Base-by-base conservation (phyloP, 2,797 vertebrate species). In the Lutjanus argentimaculatus region DNA sequence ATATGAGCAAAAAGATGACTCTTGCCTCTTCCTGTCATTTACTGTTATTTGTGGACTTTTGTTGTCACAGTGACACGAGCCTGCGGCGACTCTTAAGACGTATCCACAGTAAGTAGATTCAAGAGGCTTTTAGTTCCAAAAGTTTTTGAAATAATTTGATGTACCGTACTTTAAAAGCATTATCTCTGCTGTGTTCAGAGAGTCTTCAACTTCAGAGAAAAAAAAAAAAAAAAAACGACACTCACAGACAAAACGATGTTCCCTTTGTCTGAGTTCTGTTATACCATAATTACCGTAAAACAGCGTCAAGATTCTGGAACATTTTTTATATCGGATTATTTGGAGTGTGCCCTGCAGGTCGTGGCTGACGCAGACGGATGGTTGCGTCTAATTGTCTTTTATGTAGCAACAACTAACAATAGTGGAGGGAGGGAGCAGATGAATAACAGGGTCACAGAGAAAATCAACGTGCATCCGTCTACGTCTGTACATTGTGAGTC, bases 381-480 rank as follows among this genome's bases (percentile, higher is more conserved):
- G 86, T 83, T 76, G 61, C 1, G 12, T 53, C 25, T 81, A 48
- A 88, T 85, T 84, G 69, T 88, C 69, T 77, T 67, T 73, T 2
- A 46, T 17, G 73, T 59, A 68, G 67, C 64, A 51, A 70, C 45
- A 62, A 56, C 9, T 30, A 8, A 57, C 43, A 66, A 40, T 51
- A 22, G n/a, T 11, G 48, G 61, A 71, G 57, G 58, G 25, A 49
- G 30, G 0, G 22, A 53, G 16, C 11, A 3, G 51, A 48, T 30
- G 67, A 70, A 58, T 21, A 75, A 79, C 55, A 12, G 57, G 69
- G 82, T 79, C 65, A 42, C 15, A 43, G 36, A 75, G 70, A 25
- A 16, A 19, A 65, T 43, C 21, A 16, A n/a, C 45, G 21, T n/a
- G 62, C 51, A 15, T 30, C 22, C 70, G 22, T 25, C 19, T 10